Conservation (phyloP, 2,888 invertebrate species). For the Sthenelais limicola region DNA sequence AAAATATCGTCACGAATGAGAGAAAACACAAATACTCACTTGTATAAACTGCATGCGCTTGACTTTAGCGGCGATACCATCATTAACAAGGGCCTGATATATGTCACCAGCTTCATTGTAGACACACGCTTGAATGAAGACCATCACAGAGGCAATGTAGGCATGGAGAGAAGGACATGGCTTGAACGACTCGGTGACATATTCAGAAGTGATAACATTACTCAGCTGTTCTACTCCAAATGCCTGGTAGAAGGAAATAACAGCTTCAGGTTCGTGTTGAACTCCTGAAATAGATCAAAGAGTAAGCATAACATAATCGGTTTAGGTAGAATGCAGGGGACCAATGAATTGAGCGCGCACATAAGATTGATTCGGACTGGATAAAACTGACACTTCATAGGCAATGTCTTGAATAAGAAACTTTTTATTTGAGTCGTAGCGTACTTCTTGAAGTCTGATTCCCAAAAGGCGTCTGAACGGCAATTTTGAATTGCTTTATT, state of each 20-base stretch:
- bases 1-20: too few species aligned
- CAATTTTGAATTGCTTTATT: too few species aligned
- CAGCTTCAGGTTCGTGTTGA: background rate
- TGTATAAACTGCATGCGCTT: slow-evolving; percentile 46
- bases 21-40: too few species aligned
- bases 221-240: slow-evolving; percentile 53
- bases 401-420: too few species aligned
- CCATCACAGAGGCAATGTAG: slow-evolving; percentile 59
- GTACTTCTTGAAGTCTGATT: slow-evolving; percentile 50
- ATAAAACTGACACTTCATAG: too few species aligned
- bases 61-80: slow-evolving; percentile 53
- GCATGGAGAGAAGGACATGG: slow-evolving; percentile 59
- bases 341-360: too few species aligned
- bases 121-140: slow-evolving; percentile 62
- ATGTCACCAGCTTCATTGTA: slow-evolving; percentile 54
- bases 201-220: slow-evolving; percentile 54
- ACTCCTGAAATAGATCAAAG: too few species aligned
- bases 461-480: slow-evolving; percentile 61
- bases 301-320: too few species aligned
- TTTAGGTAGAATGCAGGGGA: too few species aligned
- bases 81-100: slow-evolving; percentile 55
- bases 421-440: slow-evolving; percentile 50
- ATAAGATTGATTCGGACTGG: too few species aligned
- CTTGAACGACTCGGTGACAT: slow-evolving; percentile 56
- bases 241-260: slow-evolving; percentile 41